phyloP scores from a whole-genome alignment of 2,888 invertebrate species.

The Agonopterix subpropinquella region DNA sequence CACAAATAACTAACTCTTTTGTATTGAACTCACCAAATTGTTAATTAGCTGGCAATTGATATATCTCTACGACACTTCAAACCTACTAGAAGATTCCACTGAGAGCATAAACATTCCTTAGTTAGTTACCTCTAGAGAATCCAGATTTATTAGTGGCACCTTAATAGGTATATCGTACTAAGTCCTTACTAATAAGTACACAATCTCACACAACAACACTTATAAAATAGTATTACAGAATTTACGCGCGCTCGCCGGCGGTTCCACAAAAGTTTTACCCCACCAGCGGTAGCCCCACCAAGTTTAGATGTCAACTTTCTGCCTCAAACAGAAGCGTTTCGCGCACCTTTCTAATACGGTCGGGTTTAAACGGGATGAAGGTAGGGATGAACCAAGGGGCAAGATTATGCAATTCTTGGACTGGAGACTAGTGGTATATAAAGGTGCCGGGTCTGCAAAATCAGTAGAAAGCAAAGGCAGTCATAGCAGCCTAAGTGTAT shows the following conservation, averaged over 20 bases:
- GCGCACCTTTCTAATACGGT: slow-evolving; percentile 43
- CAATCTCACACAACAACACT: slow-evolving; percentile 5
- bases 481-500: slow-evolving; percentile 47
- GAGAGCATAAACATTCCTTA: too few species aligned
- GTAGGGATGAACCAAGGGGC: slow-evolving; percentile 67
- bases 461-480: slow-evolving; percentile 55
- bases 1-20: too few species aligned
- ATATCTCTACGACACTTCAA: too few species aligned
- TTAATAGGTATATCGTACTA: too few species aligned
- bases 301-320: slow-evolving; percentile 32
- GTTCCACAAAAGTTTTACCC: slow-evolving; percentile 30
- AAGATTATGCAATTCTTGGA: slow-evolving; percentile 56
- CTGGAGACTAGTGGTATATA: slow-evolving; percentile 14
- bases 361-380: slow-evolving; percentile 43
- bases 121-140: too few species aligned
- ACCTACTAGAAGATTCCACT: too few species aligned
- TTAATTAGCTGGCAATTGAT: too few species aligned
- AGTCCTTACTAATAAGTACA: too few species aligned
- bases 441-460: slow-evolving; percentile 20
- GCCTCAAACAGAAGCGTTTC: slow-evolving; percentile 11
- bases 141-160: too few species aligned
- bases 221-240: not conserved
- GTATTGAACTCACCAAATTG: too few species aligned
- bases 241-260: not conserved
- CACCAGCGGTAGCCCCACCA: slow-evolving; percentile 45